Evolutionary conservation across 2,113 vertebrate species (phyloP), one percentile per base, ranked within the genome.

Genomic region (Sclerurus mexicanus): DNA sequence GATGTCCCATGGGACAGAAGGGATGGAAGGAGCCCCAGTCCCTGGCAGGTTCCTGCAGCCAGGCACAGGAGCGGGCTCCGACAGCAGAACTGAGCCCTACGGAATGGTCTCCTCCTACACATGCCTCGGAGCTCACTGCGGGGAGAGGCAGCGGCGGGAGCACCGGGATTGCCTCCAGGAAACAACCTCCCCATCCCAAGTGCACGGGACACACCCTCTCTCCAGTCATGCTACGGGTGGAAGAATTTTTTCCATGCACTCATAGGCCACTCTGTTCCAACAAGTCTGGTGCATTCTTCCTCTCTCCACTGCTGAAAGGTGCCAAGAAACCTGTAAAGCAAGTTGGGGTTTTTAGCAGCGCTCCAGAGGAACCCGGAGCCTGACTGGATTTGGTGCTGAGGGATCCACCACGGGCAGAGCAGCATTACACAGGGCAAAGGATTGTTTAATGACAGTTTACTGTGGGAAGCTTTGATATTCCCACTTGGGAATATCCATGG

Each of bases 231-330:
- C 68, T 39, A 95, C 2, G 69, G 79, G 79, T 77, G 83, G 47
- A 94, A 46, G 74, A 78, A 72, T 75, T 86, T 90, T 92, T 89
- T 95, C 92, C 92, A 55, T 72, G 77, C 22, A 4, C 23, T 91
- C 83, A 92, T 30, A 72, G 25, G 78, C 50, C 1, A 25, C 37
- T 66, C 52, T 95, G 93, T 95, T 93, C 44, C 60, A 93, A 96
- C 95, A 96, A 92, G 96, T 81, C 82, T 64, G n/a, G 44, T 39
- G 21, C 60, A 86, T 88, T 96, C 92, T 64, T 90, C 87, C 47
- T 42, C 58, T 37, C 76, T 83, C 44, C n/a, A 14, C 44, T 53
- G n/a, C n/a, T 72, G 35, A 90, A 89, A 88, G 55, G 35, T 92
- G 85, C 93, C 93, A 90, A 75, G 56, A 92, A 84, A 94, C 93